Evolutionary conservation across 2,797 vertebrate species (phyloP), one percentile per base, ranked within the genome.

Genomic region (Paguma larvata): DNA sequence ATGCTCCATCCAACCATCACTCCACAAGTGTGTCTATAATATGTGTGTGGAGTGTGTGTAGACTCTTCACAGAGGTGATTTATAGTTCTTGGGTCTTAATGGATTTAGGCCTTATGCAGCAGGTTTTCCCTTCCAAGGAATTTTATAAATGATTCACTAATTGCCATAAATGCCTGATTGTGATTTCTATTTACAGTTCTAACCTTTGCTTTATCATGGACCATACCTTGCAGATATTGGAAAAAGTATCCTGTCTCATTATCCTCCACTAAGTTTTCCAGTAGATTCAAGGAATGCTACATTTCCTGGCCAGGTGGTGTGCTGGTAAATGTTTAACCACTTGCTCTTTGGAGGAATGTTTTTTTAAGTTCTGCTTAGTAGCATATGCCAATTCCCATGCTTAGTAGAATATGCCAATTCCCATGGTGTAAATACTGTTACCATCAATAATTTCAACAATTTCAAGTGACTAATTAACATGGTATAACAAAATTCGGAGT

Each of bases 141-240:
- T 63, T 87, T 67, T 84, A 38, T 65, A 86, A 96, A 23, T 70
- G 68, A 97, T 89, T 78, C 87, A 89, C 68, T 96, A 72, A 95
- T 89, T 59, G 92, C n/a, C 21, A 16, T 67, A 85, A 95, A 90
- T 97, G 41, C 15, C 41, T 94, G n/a, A n/a, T n/a, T n/a, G n/a
- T n/a, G n/a, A n/a, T n/a, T 85, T 19, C 90, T 89, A 87, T n/a
- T 88, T 87, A 73, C 68, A 72, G 9, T 80, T 89, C 41, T 95
- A 92, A 95, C 73, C 11, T 23, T 4, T 85, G 19, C 7, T 86
- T 93, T 75, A 67, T 72, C 65, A 90, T 48, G 62, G 14, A 80
- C 13, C 9, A 51, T 38, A 13, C 2, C 41, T 87, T 85, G 46
- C 5, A 70, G 34, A 85, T 78, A 89, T 0, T 30, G 8, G 30